Percentiles rank a stretch among this genome's conserved stretches.
Conservation (phyloP, 2,888 invertebrate genomes). For the Branchipolynoe longqiensis region DNA sequence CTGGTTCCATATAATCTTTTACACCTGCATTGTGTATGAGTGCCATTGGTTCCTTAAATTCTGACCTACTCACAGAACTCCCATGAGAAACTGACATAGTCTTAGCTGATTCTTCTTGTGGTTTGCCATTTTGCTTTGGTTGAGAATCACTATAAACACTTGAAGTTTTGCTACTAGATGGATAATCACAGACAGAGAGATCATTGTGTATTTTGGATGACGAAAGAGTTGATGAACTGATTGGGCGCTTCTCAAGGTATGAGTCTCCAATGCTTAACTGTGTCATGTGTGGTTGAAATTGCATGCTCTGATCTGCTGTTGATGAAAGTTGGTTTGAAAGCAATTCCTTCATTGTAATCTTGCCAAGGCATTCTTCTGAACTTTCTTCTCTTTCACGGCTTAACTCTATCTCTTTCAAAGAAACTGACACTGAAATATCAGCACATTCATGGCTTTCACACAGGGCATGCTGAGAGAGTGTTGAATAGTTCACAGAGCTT, state of each 20-base stretch:
- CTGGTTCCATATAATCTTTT: constrained; percentile 17
- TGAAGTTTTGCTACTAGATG: neutral
- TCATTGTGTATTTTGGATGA: neutral
- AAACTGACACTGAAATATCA: neutral
- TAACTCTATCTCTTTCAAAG: neutral
- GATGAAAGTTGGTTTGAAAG: neutral
- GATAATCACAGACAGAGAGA: neutral
- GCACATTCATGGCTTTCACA: neutral
- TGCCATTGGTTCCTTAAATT: neutral
- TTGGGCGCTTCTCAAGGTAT: constrained; percentile 35
- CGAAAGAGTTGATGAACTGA: constrained; percentile 40
- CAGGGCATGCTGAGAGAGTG: neutral
- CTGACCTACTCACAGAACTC: neutral
- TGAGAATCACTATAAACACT: too few relatives aligned
- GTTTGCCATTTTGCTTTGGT: too few relatives aligned
- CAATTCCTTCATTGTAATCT: neutral
- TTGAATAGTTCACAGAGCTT: neutral
- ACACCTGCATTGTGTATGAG: constrained; percentile 18
- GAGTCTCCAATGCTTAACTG: constrained; percentile 48
- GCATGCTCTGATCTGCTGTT: constrained; percentile 31
- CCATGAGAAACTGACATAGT: too few relatives aligned
- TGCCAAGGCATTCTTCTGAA: neutral
- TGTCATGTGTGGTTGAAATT: constrained; percentile 19
- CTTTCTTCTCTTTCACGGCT: neutral
- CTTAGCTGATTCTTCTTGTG: too few relatives aligned